Evolutionary conservation across 2,797 vertebrate species (phyloP).

Genomic region (Sylvilagus floridanus): DNA sequence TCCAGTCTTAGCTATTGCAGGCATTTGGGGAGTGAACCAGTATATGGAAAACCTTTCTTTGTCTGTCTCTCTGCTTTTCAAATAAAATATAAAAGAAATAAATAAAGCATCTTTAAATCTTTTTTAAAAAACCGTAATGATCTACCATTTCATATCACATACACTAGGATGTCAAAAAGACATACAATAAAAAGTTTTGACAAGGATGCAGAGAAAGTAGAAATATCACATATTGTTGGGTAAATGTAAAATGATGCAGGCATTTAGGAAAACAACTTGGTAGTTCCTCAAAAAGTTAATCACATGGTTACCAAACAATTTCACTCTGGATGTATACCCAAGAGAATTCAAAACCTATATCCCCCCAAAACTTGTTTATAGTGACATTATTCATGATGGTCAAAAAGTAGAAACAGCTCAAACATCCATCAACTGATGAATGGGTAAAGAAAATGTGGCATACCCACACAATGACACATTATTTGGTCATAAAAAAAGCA

Average conservation of each 20-base stretch:
- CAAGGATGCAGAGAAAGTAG: background rate
- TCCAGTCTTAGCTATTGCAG: too few species aligned
- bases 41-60: too few species aligned
- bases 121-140: constrained; percentile 10
- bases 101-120: too few species aligned
- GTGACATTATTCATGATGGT: background rate
- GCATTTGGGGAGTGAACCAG: too few species aligned
- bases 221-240: background rate
- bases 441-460: constrained; percentile 29
- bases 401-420: constrained; percentile 14
- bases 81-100: too few species aligned
- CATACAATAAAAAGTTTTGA: background rate
- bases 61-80: too few species aligned
- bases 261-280: constrained; percentile 10
- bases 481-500: background rate
- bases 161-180: background rate
- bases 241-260: background rate
- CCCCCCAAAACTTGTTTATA: background rate
- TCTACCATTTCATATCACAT: constrained; percentile 14
- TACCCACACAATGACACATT: constrained; percentile 41
- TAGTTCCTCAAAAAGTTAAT: constrained; percentile 22
- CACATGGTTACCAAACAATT: background rate
- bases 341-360: constrained; percentile 10
- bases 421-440: background rate
- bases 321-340: background rate